Conservation (phyloP, 2,888 invertebrate species). For the Drosophila maculinotata region DNA sequence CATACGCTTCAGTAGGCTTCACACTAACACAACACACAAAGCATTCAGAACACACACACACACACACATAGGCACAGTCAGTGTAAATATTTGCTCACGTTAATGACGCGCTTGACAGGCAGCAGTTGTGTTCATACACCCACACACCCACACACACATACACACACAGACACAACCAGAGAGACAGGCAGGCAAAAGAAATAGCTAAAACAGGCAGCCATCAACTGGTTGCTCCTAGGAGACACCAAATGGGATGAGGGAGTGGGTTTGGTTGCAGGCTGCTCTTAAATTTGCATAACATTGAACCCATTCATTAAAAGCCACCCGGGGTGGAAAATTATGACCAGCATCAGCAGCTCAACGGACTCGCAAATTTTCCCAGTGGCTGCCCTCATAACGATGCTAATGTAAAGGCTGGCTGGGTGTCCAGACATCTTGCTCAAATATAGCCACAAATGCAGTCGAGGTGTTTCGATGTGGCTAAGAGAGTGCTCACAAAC, state of each 20-base stretch:
- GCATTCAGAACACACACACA: conserved; percentile 2
- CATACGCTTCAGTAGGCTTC: conserved; percentile 51
- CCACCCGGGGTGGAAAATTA: conserved; percentile 48
- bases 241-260: conserved; percentile 4
- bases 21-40: conserved; percentile 39
- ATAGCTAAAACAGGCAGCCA: conserved; percentile 6
- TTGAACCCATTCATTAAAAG: conserved; percentile 65
- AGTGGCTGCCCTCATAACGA: conserved; percentile 61
- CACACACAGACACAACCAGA: not conserved
- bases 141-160: conserved; percentile 3
- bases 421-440: conserved; percentile 28
- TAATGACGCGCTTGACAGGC: conserved; percentile 66
- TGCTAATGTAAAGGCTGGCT: conserved; percentile 57
- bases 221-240: conserved; percentile 22
- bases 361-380: conserved; percentile 53
- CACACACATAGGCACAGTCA: conserved; percentile 9
- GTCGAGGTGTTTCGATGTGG: conserved; percentile 8
- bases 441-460: conserved; percentile 62
- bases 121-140: conserved; percentile 16
- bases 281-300: conserved; percentile 62
- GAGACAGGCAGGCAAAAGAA: not conserved
- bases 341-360: conserved; percentile 28
- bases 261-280: conserved; percentile 5
- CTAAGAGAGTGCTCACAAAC: not conserved
- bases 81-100: conserved; percentile 71